Conservation (phyloP, 1,140 invertebrate species). For the Heliconius melpomene region DNA sequence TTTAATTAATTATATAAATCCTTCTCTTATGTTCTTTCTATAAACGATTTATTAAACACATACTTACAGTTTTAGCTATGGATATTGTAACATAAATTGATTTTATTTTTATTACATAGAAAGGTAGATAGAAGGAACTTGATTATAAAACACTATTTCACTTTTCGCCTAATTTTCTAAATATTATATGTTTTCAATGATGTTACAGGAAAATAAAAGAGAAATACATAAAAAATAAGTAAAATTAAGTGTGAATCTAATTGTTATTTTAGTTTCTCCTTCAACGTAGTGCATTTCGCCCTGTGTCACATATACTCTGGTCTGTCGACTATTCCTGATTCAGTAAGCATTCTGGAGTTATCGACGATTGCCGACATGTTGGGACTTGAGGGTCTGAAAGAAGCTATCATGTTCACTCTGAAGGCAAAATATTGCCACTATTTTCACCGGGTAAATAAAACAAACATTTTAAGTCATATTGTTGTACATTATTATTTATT, state of each 20-base stretch:
- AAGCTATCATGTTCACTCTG: slow-evolving; percentile 92
- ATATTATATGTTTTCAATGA: too few species aligned
- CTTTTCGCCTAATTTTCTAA: too few species aligned
- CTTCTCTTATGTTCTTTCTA: too few species aligned
- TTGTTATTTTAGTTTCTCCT: slow-evolving; percentile 85
- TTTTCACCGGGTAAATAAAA: slow-evolving; percentile 87
- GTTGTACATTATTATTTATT: too few species aligned
- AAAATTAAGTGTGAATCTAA: neutral
- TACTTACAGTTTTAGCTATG: neutral
- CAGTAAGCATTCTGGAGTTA: slow-evolving; percentile 91
- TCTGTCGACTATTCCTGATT: slow-evolving; percentile 90
- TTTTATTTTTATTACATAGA: neutral
- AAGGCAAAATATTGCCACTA: slow-evolving; percentile 95
- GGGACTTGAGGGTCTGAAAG: slow-evolving; percentile 93
- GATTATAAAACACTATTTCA: too few species aligned
- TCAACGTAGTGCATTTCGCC: slow-evolving; percentile 92
- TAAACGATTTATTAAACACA: neutral
- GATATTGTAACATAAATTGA: neutral
- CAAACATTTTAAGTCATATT: neutral
- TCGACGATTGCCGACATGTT: slow-evolving; percentile 93
- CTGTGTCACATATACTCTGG: slow-evolving; percentile 96
- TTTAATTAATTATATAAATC: neutral
- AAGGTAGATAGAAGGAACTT: too few species aligned
- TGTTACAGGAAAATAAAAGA: too few species aligned
- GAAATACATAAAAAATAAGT: too few species aligned